Evolutionary conservation across 1,140 invertebrate genomes (phyloP).

Genomic region (Aphidius gifuensis): DNA sequence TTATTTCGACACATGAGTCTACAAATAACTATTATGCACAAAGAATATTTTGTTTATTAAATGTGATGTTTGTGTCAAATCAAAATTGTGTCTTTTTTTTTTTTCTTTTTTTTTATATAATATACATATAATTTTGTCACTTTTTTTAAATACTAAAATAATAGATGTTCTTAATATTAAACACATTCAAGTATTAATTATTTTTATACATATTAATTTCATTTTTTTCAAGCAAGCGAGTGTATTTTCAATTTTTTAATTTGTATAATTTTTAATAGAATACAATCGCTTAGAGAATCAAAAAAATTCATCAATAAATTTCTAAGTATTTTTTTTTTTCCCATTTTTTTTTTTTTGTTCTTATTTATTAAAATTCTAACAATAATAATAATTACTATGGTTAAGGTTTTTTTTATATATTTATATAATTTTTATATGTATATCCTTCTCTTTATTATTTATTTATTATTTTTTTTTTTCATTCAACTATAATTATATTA

Average conservation of each 20-base stretch:
- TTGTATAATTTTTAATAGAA: constrained; percentile 42
- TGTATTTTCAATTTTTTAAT: constrained; percentile 34
- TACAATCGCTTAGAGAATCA: constrained; percentile 24
- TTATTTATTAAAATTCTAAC: constrained; percentile 24
- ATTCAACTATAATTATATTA: constrained; percentile 1
- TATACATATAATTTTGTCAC: constrained; percentile 1
- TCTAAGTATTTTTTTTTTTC: too few relatives aligned
- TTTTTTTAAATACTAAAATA: constrained; percentile 11
- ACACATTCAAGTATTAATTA: constrained; percentile 24
- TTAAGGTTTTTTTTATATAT: constrained; percentile 20
- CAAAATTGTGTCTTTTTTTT: neutral
- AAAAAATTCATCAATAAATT: constrained; percentile 15
- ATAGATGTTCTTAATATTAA: constrained; percentile 22
- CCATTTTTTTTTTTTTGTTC: constrained; percentile 17
- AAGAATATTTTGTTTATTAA: too few relatives aligned
- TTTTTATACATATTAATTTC: constrained; percentile 26
- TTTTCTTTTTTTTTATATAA: neutral
- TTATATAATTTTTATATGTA: constrained; percentile 20
- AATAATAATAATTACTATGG: constrained; percentile 25
- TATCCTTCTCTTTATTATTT: constrained; percentile 11
- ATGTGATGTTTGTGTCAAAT: neutral
- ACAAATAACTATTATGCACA: too few relatives aligned
- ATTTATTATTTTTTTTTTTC: constrained; percentile 17
- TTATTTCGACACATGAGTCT: too few relatives aligned
- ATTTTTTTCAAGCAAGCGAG: constrained; percentile 46